Base-by-base conservation (phyloP, 2,888 invertebrate species). In the Tipula helvola region DNA sequence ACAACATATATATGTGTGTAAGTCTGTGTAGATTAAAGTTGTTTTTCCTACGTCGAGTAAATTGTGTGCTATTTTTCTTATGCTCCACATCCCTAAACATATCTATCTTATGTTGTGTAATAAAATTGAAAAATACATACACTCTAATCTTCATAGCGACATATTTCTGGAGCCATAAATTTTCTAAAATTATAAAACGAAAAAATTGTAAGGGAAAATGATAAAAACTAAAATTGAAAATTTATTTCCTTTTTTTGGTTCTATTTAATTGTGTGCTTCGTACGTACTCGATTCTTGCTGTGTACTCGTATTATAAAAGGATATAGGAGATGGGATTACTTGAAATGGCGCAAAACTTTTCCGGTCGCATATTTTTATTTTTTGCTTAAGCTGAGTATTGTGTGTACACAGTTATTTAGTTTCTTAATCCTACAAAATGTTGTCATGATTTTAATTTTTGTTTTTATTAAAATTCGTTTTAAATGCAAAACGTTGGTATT, bases 151-250 rank as follows among this genome's bases (percentile, higher is more conserved):
- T 71, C 18, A 71, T 28, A 71, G 71, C 71, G 71, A 71, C 71
- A 71, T 71, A 71, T 71, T 71, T 71, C 71, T 71, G 71, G 71
- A 71, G 71, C 71, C 71, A 71, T 71, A 71, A 71, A 71, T 71
- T 71, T 18, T 71, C 71, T 71, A 28, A 71, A 28, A 71, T 16
- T 28, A 71, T 28, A 71, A 71, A 71, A 71, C 71, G 71, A 71
- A 28, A 28, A 57, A 57, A 44, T 44, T 12, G 44, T 44, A 44
- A 57, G 5, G 52, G 12, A 57, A 57, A 71, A 10, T 71, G 18
- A 71, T 71, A 71, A 71, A 71, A 71, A 71, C 18, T 71, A 71
- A 71, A 71, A 5, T 57, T 71, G 71, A 28, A 71, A 71, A 71
- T 71, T 71, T 71, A 28, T 71, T 71, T 71, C 28, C 0, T 10